Evolutionary conservation across 2,797 vertebrate species (phyloP).

Genomic region (Myotis vivesi): DNA sequence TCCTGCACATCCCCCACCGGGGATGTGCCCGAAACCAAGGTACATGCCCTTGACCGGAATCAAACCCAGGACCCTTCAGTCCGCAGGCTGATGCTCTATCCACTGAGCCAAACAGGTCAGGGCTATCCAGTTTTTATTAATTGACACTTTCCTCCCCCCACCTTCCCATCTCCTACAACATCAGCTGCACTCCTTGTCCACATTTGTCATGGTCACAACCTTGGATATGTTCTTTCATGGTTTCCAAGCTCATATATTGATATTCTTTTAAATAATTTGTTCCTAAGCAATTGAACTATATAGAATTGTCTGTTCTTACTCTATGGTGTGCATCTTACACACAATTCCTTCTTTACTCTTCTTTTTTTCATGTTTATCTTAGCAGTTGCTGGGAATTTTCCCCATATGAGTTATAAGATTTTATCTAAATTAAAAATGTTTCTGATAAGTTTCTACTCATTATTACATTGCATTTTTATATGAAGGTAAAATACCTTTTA

Average conservation of each 20-base stretch:
- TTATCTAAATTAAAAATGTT: conserved; percentile 15
- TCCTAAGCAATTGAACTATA: background rate
- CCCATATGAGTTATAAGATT: background rate
- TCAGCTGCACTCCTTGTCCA: background rate
- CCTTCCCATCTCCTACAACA: background rate
- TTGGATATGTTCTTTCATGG: background rate
- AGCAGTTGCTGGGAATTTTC: background rate
- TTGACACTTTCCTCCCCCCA: background rate
- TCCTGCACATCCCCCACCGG: no score
- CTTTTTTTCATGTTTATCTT: background rate
- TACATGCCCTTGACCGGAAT: no score
- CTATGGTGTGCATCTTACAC: background rate
- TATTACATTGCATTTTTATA: background rate
- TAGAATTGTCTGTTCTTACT: background rate
- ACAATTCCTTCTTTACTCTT: background rate
- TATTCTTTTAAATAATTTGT: background rate
- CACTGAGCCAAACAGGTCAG: no score
- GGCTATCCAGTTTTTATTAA: background rate
- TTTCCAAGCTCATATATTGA: background rate
- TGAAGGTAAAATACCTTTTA: background rate
- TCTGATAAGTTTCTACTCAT: background rate
- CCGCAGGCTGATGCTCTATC: no score
- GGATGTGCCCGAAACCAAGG: no score
- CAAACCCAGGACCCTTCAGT: no score
- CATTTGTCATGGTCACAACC: background rate